Evolutionary conservation across 2,888 invertebrate species (phyloP), one percentile per base, ranked within the genome.

Genomic region (Norana najaformis): DNA sequence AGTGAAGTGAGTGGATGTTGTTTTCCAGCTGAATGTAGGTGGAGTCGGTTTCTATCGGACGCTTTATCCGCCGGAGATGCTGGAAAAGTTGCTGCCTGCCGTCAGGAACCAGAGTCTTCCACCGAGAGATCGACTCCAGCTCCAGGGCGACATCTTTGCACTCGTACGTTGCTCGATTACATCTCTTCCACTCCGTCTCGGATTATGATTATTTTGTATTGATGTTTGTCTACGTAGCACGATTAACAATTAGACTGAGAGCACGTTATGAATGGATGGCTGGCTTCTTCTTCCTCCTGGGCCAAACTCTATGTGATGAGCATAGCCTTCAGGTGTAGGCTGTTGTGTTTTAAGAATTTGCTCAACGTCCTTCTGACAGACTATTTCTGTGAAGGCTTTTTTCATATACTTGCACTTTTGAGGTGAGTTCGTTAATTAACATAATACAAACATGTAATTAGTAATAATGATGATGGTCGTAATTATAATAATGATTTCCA

Each of bases 91-190:
- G 92, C 96, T 98, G 93, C 97, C 97, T 0, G 97, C 97, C 0
- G 97, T 99, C 91, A 96, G 96, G 91, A 96, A 97, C 93, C 96
- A 97, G 93, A 96, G 96, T 88, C 95, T 99, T 93, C 97, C 97
- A 34, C 97, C 98, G 8, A 95, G 98, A 37, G 99, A 99, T 95
- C 96, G 98, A 82, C 96, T 98, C 90, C 97, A 98, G 1, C 95
- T 99, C 20, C 96, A 98, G 91, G 98, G 98, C 94, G 99, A 99
- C 95, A 96, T 98, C 93, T 98, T 98, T 95, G 98, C 98, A 69
- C 96, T 98, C 95, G 98, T 96, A 93, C 93, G 95, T 93, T 36
- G 23, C 0, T 85, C 69, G n/a, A 13, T 69, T 69, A 30, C 69
- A 69, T n/a, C 69, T 69, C 69, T 69, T 69, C 69, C 5, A 11